Base-by-base conservation (phyloP, 2,888 invertebrate genomes). In the Pheosia gnoma region DNA sequence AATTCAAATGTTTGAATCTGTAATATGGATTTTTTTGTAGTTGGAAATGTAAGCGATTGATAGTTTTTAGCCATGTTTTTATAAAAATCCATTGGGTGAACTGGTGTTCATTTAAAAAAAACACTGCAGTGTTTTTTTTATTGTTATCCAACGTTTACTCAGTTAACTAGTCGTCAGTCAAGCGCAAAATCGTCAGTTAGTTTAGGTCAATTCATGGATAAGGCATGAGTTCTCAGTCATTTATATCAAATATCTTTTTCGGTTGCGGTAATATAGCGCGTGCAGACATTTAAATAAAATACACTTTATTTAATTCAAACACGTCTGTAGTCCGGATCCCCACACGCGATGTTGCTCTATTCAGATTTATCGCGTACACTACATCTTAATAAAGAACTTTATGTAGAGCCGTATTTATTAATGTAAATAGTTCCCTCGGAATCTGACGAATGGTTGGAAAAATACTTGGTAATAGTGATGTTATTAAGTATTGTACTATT, bases 401-500 rank as follows among this genome's bases (percentile, higher is more conserved):
- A 68, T 53, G 70, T 68, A 70, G 65, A 68, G 66, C 69, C 61
- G 70, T 77, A 72, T 78, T 74, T 75, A 71, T 71, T 71, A 61
- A 67, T 70, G 66, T 71, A 76, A 74, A 73, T 73, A 72, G 67
- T 67, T 72, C 59, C 60, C 57, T 57, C 52, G 66, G 59, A 70
- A 65, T 64, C 61, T 61, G 60, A 65, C 60, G 64, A 62, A 53
- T 53, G 37, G 53, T 37, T 37, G 37, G 37, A 53, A 61, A 69
- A 69, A 77, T 72, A 75, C 72, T 37, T 56, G 39, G 25, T 43
- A 43, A 10, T 52, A 10, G 47, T 47, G 47, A 47, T 47, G 47
- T 47, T n/a, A 11, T 47, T 47, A 4, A n/a, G n/a, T 47, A 47
- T n/a, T 9, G n/a, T 47, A 47, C 47, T 47, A n/a, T n/a, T 11